Percentiles rank a stretch among this genome's conserved stretches.
phyloP scores from a whole-genome alignment of 1,140 invertebrate genomes.

The honey bee (Apis mellifera) region Amel_HAv3.1 CM009936.2:1810001-1810500 shows the following conservation, averaged over 20 bases:
- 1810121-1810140: neutral
- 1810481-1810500: neutral
- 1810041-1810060: constrained; percentile 13
- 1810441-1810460: neutral
- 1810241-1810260: constrained; percentile 18
- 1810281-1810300: neutral
- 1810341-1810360: neutral
- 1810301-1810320: too few relatives aligned
- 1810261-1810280: neutral
- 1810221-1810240: constrained; percentile 9
- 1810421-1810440: neutral
- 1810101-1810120: neutral
- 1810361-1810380: neutral
- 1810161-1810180: neutral
- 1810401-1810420: neutral
- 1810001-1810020: neutral
- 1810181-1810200: neutral
- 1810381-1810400: neutral
- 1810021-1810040: neutral
- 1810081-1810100: neutral
- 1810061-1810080: neutral
- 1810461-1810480: neutral
- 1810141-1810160: constrained; percentile 9
- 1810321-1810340: neutral
- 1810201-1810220: constrained; percentile 1